phyloP scores from a whole-genome alignment of 2,888 invertebrate species.

The Bedellia somnulentella region DNA sequence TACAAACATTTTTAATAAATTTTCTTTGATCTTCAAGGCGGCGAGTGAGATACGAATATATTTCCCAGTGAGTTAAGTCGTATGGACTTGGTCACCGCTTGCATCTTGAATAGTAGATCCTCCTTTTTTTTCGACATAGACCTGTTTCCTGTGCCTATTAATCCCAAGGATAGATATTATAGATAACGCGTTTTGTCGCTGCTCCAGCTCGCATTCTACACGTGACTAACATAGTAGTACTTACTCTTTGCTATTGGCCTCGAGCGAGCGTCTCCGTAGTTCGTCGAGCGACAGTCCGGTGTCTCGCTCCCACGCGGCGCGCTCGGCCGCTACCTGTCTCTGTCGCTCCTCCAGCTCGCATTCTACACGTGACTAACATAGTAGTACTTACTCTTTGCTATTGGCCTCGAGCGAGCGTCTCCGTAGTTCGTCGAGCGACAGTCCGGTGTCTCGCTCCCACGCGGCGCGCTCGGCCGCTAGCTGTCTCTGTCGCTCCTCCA shows the following conservation, averaged over 20 bases:
- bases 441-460: constrained; percentile 90
- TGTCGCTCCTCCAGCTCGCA: constrained; percentile 86
- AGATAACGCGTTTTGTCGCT: no score
- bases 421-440: constrained; percentile 86
- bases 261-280: constrained; percentile 81
- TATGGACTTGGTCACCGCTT: no score
- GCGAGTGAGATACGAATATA: no score
- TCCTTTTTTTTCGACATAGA: no score
- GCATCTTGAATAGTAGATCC: no score
- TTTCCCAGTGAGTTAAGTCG: no score
- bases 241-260: constrained; percentile 87
- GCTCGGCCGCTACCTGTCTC: constrained; percentile 76
- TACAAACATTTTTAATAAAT: no score
- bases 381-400: constrained; percentile 84
- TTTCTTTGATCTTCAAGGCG: no score
- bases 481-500: constrained; percentile 84
- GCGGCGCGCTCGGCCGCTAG: constrained; percentile 83
- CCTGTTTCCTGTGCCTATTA: no score
- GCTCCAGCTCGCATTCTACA: background rate
- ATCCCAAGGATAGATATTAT: no score
- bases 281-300: constrained; percentile 89
- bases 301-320: constrained; percentile 85
- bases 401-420: constrained; percentile 86
- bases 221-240: constrained; percentile 25
- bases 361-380: no score